phyloP scores from a whole-genome alignment of 1,140 invertebrate species.

The Laodelphax striatellus region DNA sequence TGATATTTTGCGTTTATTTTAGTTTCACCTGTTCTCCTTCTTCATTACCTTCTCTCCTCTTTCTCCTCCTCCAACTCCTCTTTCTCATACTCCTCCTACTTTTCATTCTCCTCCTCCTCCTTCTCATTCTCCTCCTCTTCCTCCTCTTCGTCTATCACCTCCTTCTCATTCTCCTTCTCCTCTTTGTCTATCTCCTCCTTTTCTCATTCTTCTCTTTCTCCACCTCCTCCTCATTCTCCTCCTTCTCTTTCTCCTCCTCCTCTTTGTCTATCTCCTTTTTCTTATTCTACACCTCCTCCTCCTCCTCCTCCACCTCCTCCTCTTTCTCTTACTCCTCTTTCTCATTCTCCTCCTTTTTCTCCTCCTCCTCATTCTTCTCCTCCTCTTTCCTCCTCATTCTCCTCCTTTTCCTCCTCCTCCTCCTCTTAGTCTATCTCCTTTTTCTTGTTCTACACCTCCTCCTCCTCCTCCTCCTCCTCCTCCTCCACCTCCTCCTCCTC shows the following conservation, averaged over 20 bases:
- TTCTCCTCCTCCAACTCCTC: slow-evolving; percentile 8
- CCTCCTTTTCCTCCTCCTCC: neutral
- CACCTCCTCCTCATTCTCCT: slow-evolving; percentile 18
- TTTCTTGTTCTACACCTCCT: neutral
- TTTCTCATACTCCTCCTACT: slow-evolving; percentile 2
- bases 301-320: neutral
- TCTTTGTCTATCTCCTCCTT: neutral
- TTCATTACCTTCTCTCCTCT: slow-evolving; percentile 1
- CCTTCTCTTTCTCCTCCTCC: neutral
- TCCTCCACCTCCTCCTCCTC: slow-evolving; percentile 1
- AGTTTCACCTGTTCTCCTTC: too few relatives aligned
- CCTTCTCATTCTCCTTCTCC: slow-evolving; percentile 12
- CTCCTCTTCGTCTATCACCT: neutral
- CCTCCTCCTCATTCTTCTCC: neutral
- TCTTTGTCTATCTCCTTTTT: slow-evolving; percentile 8
- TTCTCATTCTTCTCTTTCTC: slow-evolving; percentile 13
- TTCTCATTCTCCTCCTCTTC: slow-evolving; percentile 13
- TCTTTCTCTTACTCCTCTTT: neutral
- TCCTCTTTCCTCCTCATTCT: neutral
- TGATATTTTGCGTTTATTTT: too few relatives aligned
- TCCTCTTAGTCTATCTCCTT: neutral
- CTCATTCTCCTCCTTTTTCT: too few relatives aligned
- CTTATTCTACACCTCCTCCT: neutral
- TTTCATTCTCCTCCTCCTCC: slow-evolving; percentile 2
- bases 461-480: neutral